Conservation (phyloP, 2,113 vertebrate species). For the Ariopsis seemanni region DNA sequence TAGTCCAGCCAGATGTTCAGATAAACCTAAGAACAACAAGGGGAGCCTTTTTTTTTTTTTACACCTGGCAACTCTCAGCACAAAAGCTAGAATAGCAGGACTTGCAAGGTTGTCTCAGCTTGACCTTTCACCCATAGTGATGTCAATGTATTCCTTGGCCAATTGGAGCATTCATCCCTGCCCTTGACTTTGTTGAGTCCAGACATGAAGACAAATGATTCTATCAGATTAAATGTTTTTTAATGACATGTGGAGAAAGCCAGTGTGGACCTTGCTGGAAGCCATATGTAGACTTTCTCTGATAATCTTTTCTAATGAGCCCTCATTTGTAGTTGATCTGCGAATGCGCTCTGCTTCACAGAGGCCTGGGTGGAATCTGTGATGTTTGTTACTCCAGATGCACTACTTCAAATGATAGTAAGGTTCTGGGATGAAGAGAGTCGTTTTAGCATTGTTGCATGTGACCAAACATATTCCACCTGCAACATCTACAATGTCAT, state of each 20-base stretch:
- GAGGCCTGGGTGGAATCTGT: constrained; percentile 53
- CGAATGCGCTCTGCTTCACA: constrained; percentile 62
- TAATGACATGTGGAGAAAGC: constrained; percentile 85
- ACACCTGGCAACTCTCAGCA: constrained; percentile 76
- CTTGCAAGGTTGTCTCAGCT: constrained; percentile 68
- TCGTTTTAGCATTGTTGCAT: constrained; percentile 11
- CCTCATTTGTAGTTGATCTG: constrained; percentile 84
- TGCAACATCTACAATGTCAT: constrained; percentile 28
- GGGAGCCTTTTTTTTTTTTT: constrained; percentile 61
- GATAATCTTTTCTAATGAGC: constrained; percentile 89
- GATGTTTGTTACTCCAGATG: constrained; percentile 65
- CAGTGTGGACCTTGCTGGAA: constrained; percentile 73
- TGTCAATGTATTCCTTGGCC: constrained; percentile 75
- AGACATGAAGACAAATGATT: constrained; percentile 94
- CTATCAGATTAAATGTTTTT: constrained; percentile 92
- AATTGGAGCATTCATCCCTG: constrained; percentile 78
- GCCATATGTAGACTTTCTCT: constrained; percentile 86
- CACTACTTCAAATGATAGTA: constrained; percentile 20
- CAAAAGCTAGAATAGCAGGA: constrained; percentile 73
- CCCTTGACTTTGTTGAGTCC: constrained; percentile 79
- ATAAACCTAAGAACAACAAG: constrained; percentile 73
- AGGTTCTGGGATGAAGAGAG: constrained; percentile 33
- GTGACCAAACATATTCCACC: constrained; percentile 32
- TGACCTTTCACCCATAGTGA: constrained; percentile 76
- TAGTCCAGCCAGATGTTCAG: constrained; percentile 72